phyloP scores from a whole-genome alignment of 2,797 vertebrate species.

The Benthosema pterotum region DNA sequence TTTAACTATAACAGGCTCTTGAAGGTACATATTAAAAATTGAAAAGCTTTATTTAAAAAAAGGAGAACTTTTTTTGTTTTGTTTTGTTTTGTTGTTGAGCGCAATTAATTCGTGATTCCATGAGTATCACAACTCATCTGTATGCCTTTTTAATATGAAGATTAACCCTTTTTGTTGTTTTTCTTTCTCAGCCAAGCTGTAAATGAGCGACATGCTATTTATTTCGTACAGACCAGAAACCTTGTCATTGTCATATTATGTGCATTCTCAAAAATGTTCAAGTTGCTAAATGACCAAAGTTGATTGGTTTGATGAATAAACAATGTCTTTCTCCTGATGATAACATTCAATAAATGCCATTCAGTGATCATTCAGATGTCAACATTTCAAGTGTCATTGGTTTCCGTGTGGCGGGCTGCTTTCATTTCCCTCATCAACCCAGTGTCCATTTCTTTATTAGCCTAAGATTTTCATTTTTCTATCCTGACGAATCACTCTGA shows the following conservation, averaged over 20 bases:
- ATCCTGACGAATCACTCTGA: too few relatives aligned
- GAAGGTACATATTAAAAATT: slow-evolving; percentile 87
- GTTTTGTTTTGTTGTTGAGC: slow-evolving; percentile 77
- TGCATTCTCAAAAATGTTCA: slow-evolving; percentile 83
- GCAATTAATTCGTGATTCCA: slow-evolving; percentile 69
- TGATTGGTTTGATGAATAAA: slow-evolving; percentile 88
- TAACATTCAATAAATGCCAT: slow-evolving; percentile 78
- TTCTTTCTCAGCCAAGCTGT: slow-evolving; percentile 79
- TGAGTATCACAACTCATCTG: slow-evolving; percentile 76
- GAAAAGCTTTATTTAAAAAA: slow-evolving; percentile 88
- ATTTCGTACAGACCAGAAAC: slow-evolving; percentile 82
- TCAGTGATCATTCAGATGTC: slow-evolving; percentile 61
- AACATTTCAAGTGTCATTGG: slow-evolving; percentile 44
- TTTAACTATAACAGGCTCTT: slow-evolving; percentile 88
- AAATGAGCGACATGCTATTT: slow-evolving; percentile 86
- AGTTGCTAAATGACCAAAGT: slow-evolving; percentile 89
- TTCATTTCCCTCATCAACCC: too few relatives aligned
- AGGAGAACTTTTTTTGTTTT: slow-evolving; percentile 77
- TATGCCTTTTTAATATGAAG: slow-evolving; percentile 84
- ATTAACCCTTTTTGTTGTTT: slow-evolving; percentile 77
- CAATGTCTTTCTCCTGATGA: slow-evolving; percentile 80
- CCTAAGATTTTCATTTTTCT: too few relatives aligned
- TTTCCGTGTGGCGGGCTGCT: background rate
- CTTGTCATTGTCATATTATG: slow-evolving; percentile 78
- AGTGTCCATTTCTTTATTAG: too few relatives aligned